These are phyloP conservation scores for Girardinichthys multiradiatus DNA, from an alignment of 2,113 vertebrate species.

Conservation along the genomic window DNA sequence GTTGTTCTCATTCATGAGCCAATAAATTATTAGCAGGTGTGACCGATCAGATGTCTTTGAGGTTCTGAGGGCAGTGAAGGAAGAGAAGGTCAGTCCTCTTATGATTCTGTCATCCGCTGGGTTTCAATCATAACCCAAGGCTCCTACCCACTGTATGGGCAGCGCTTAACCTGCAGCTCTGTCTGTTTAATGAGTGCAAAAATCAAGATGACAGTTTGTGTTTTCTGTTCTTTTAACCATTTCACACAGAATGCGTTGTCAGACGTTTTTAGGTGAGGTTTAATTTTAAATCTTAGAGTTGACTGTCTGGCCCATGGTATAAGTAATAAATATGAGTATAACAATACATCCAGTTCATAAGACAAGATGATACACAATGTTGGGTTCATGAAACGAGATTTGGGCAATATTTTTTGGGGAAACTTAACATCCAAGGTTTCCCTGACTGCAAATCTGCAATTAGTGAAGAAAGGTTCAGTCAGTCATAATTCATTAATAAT, in stretches of 20 bases:
- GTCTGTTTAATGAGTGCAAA: background rate
- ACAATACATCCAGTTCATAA: background rate
- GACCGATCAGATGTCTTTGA: conserved; percentile 47
- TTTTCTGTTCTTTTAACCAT: background rate
- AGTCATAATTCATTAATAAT: too few relatives aligned
- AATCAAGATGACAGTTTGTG: background rate
- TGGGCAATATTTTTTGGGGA: too few relatives aligned
- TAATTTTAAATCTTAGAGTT: background rate
- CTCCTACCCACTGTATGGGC: background rate
- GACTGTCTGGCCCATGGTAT: background rate
- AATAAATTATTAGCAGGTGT: conserved; percentile 51
- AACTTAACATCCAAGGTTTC: too few relatives aligned
- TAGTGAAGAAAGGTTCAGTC: too few relatives aligned
- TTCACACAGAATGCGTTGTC: background rate
- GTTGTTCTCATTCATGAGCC: conserved; percentile 27
- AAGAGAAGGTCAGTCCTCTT: conserved; percentile 52
- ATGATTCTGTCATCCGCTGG: conserved; percentile 45
- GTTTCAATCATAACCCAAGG: conserved; percentile 46
- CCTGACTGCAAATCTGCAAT: too few relatives aligned
- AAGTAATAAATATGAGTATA: background rate
- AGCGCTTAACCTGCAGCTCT: background rate
- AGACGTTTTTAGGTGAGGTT: background rate
- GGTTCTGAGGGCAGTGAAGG: conserved; percentile 17
- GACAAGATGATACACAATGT: background rate
- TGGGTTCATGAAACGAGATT: background rate